These are phyloP conservation scores for Microhierax caerulescens DNA, from an alignment of 2,797 vertebrate species.

Conservation along the genomic window DNA sequence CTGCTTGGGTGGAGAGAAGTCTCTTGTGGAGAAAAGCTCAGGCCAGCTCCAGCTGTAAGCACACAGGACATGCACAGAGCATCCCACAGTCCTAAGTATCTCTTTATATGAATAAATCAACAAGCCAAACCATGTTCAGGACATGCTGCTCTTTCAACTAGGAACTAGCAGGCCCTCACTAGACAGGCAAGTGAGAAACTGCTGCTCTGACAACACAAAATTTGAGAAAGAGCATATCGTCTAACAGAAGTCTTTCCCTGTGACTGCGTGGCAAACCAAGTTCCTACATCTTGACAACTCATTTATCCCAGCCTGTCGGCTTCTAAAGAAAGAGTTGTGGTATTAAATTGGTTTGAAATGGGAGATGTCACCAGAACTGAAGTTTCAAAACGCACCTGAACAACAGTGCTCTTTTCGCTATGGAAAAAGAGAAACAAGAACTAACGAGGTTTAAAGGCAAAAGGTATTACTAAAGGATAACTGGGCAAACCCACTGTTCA, in stretches of 20 bases:
- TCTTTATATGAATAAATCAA: background rate
- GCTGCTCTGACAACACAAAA: background rate
- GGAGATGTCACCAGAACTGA: background rate
- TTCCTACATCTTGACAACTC: background rate
- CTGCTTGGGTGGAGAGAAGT: background rate
- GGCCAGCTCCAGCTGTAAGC: background rate
- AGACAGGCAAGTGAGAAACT: background rate
- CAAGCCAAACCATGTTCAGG: background rate
- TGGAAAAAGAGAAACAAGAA: background rate
- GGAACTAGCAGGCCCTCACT: background rate
- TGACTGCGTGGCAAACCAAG: background rate
- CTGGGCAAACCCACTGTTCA: background rate
- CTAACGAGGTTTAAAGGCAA: background rate
- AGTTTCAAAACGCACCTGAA: background rate
- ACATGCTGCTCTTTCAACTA: background rate
- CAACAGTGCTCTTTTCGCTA: background rate
- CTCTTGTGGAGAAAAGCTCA: background rate
- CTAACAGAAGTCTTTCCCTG: background rate
- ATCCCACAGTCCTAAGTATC: background rate
- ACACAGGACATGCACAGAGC: background rate
- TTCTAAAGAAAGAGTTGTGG: background rate
- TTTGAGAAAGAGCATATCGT: background rate
- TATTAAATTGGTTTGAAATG: background rate
- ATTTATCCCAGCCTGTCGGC: background rate
- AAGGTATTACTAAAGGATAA: background rate